These are phyloP conservation scores for Paedocypris micromegethes DNA, from an alignment of 2,797 vertebrate genomes.

Conservation along the genomic window DNA sequence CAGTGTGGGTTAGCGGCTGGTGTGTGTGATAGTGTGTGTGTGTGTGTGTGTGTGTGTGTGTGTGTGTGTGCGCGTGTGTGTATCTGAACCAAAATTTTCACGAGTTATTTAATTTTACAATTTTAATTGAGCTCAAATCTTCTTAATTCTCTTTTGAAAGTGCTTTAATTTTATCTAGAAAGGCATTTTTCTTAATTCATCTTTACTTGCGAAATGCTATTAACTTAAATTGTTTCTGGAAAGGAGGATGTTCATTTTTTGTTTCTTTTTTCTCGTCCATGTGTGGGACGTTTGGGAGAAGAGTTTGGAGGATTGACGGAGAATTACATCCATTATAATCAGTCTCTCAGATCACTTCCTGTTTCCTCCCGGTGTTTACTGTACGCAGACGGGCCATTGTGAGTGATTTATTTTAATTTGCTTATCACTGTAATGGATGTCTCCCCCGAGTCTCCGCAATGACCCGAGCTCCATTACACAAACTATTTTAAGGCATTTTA, in stretches of 20 bases:
- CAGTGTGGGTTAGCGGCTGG: too few species aligned
- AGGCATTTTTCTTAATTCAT: too few species aligned
- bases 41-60: too few species aligned
- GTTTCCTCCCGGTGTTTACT: slow-evolving; percentile 62
- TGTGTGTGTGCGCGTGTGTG: too few species aligned
- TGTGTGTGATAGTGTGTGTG: too few species aligned
- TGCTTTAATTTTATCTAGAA: too few species aligned
- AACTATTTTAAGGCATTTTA: slow-evolving; percentile 71
- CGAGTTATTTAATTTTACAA: too few species aligned
- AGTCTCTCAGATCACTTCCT: slow-evolving; percentile 58
- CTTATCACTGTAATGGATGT: slow-evolving; percentile 72
- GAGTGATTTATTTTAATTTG: slow-evolving; percentile 66
- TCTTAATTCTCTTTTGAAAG: too few species aligned
- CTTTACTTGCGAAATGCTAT: too few species aligned
- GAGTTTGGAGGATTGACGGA: slow-evolving; percentile 12
- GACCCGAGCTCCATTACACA: slow-evolving; percentile 64
- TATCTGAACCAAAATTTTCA: too few species aligned
- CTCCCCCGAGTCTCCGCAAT: slow-evolving; percentile 52
- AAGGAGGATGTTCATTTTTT: slow-evolving; percentile 50
- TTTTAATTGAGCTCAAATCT: too few species aligned
- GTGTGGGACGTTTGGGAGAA: slow-evolving; percentile 32
- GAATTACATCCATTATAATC: slow-evolving; percentile 55
- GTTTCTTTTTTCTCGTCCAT: slow-evolving; percentile 29
- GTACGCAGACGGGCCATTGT: slow-evolving; percentile 56
- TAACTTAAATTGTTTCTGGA: slow-evolving; percentile 12